Base-by-base conservation (phyloP, 2,113 vertebrate genomes). In the Ondatra zibethicus region DNA sequence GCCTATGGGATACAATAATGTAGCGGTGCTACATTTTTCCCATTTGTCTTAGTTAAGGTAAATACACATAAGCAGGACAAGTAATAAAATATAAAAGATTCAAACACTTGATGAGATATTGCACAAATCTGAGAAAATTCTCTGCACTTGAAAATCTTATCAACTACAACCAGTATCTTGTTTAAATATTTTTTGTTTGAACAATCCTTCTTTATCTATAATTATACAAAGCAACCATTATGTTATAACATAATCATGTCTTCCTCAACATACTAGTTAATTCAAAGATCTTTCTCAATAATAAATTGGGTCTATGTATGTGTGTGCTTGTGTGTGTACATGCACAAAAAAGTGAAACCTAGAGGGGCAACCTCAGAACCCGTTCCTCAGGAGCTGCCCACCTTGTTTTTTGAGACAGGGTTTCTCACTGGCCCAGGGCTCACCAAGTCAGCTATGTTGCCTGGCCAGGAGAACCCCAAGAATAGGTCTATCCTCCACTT, bases 211-310 rank as follows among this genome's bases (percentile, higher is more conserved):
- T 84, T 21, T 14, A 91, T 88, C 92, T 66, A 87, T n/a, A 94
- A 86, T 94, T n/a, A 94, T 3, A 88, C 39, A 95, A 93, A 91
- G 33, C 50, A 94, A 93, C 10, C 36, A 90, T 31, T 47, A 58
- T 70, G 88, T 61, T 87, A 63, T 63, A 52, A 94, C 39, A 92
- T 5, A 89, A 70, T 17, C 16, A 91, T n/a, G 25, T 31, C 45
- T 75, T 88, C 27, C 16, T 13, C 29, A 82, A 95, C 2, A 5
- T 82, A 78, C 52, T 73, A 52, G 45, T 86, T 94, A 86, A 97
- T 65, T 68, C 42, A 88, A 85, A 96, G 14, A 31, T 88, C 68
- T 96, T 31, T 61, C 61, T 50, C 81, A 29, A 27, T 29, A 84
- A 63, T 50, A 87, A 50, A 33, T 66, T 36, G 7, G 4, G 5